Conservation (phyloP, 2,797 vertebrate genomes). For the Staurois parvus region DNA sequence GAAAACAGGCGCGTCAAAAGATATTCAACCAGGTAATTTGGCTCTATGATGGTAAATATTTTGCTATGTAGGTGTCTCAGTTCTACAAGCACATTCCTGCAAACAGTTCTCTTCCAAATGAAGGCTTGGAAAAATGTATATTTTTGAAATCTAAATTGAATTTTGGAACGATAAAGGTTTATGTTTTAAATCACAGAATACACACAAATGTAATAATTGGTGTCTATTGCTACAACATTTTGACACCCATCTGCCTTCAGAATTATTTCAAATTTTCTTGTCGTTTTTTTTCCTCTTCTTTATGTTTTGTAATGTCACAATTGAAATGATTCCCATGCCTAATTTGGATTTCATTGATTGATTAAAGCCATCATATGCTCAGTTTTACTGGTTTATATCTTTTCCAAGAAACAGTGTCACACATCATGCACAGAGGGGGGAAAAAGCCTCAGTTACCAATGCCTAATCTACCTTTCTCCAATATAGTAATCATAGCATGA, state of each 20-base stretch:
- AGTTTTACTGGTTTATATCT: constrained; percentile 88
- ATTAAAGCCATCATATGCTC: constrained; percentile 72
- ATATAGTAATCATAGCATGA: constrained; percentile 94
- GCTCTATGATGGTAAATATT: constrained; percentile 61
- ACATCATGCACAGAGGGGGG: constrained; percentile 93
- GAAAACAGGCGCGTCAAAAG: constrained; percentile 80
- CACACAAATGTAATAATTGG: constrained; percentile 74
- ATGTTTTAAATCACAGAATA: constrained; percentile 75
- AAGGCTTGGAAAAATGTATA: constrained; percentile 68
- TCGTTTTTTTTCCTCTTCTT: constrained; percentile 51
- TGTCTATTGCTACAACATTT: constrained; percentile 77
- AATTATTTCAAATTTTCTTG: constrained; percentile 72
- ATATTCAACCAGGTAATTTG: constrained; percentile 84
- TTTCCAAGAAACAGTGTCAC: constrained; percentile 87
- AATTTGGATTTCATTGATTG: constrained; percentile 39
- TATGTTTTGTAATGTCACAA: constrained; percentile 53
- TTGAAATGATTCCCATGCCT: constrained; percentile 34
- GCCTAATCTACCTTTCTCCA: constrained; percentile 87
- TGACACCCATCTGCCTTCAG: constrained; percentile 75
- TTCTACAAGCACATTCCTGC: not conserved
- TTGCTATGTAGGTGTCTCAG: constrained; percentile 21
- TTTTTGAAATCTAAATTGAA: constrained; percentile 68
- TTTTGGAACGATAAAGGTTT: constrained; percentile 75
- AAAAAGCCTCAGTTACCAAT: constrained; percentile 82
- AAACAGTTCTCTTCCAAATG: constrained; percentile 58